Base-by-base conservation (phyloP, 2,797 vertebrate species). In the Steatocranus sp. region DNA sequence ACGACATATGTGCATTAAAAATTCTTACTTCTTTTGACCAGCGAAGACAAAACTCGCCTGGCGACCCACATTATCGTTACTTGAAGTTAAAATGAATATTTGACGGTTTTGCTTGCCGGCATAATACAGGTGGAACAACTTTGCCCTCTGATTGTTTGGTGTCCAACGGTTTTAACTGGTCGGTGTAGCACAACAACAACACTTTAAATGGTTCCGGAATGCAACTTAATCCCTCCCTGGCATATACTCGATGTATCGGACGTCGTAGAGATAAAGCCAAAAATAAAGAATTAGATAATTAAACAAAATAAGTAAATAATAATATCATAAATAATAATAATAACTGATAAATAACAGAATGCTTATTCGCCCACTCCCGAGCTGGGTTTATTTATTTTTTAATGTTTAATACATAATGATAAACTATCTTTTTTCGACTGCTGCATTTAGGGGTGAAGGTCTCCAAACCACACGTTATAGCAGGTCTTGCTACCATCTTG, bases 61-160 rank as follows among this genome's bases (percentile, higher is more conserved):
- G 85, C 84, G n/a, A 95, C 74, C 95, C 91, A 96, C 96, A 96
- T 96, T 8, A 58, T 90, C 8, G 8, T 41, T 18, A 2, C 18
- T 73, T 11, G 8, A 61, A 76, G 9, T 6, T 61, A 61, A 61
- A 61, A 61, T 61, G 12, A 78, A 77, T 36, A 54, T 54, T 18
- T 2, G 3, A 5, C 32, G 0, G 12, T 48, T 82, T 48, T 14
- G 25, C 27, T 10, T 2, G 3, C 27, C 34, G 79, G 32, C 87
- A 91, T 84, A 9, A 4, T 48, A 3, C 6, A 61, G 36, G 3
- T n/a, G 23, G 1, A 36, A 32, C 11, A 63, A 73, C 10, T 81
- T 76, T 34, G 81, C 2, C 78, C 87, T 91, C 27, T 54, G 18
- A 17, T 75, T 84, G 56, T 83, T 63, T 63, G 8, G 32, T 82